Conservation (phyloP, 2,797 vertebrate genomes). For the Hapalemur alaotrensis region DNA sequence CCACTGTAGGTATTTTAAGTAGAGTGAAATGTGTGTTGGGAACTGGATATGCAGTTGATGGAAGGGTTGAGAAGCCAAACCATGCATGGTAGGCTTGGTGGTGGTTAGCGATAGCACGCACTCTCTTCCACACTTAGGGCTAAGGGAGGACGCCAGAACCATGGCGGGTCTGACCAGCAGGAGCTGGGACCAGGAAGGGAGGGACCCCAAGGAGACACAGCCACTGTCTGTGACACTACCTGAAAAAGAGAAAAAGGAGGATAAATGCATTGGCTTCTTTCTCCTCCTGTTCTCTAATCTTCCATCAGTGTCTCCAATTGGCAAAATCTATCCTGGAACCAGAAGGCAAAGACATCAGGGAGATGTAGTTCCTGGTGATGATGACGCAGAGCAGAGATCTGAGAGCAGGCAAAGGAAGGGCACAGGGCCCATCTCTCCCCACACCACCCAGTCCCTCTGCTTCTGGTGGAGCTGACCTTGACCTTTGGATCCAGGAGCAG, state of each 20-base stretch:
- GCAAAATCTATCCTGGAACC: background rate
- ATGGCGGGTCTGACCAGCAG: background rate
- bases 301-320: background rate
- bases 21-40: background rate
- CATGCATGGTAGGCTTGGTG: rapidly evolving
- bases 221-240: background rate
- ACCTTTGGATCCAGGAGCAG: background rate
- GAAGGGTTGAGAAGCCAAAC: background rate
- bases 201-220: background rate
- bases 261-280: background rate
- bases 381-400: background rate
- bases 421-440: background rate
- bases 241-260: background rate
- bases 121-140: background rate
- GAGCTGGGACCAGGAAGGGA: background rate
- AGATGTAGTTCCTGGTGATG: background rate
- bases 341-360: background rate
- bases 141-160: background rate
- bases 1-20: background rate
- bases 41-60: background rate
- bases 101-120: background rate
- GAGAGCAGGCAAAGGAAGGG: background rate
- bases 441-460: background rate
- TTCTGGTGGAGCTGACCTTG: background rate
- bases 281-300: background rate